Evolutionary conservation across 2,113 vertebrate species (phyloP).

Genomic region (Oxyura jamaicensis): DNA sequence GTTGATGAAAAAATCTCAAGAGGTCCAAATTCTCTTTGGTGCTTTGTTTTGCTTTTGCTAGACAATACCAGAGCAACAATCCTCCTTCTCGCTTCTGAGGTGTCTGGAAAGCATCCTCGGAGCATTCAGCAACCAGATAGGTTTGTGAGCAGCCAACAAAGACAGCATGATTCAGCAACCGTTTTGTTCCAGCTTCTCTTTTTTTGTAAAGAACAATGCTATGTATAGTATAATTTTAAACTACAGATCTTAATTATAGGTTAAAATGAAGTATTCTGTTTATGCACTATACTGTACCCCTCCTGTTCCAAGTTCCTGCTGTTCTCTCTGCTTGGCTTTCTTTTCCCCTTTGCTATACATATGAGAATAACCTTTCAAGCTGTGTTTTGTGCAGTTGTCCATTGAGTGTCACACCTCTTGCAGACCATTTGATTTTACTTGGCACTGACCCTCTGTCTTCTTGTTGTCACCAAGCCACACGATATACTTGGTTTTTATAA

Average conservation of each 20-base stretch:
- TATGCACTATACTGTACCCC: background rate
- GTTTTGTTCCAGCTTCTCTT: background rate
- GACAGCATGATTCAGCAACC: background rate
- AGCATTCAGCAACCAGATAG: fast-evolving
- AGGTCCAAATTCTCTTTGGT: background rate
- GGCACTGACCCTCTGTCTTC: background rate
- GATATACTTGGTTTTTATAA: background rate
- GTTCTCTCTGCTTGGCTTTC: background rate
- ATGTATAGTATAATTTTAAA: background rate
- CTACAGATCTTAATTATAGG: background rate
- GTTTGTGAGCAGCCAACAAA: background rate
- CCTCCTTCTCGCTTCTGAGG: background rate
- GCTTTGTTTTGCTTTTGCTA: background rate
- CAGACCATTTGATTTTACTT: background rate
- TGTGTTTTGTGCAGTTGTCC: background rate
- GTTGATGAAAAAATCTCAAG: background rate
- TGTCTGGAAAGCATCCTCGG: background rate
- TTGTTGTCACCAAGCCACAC: background rate
- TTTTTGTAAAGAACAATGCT: background rate
- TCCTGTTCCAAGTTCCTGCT: background rate
- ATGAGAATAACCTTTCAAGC: background rate
- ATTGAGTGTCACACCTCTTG: background rate
- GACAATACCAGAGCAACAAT: background rate
- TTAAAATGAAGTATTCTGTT: background rate
- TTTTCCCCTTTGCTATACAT: background rate